A percentile compares a stretch with the other conserved stretches of the same genome.
phyloP scores from a whole-genome alignment of 2,113 vertebrate genomes.

The Lucifuga dentata region DNA sequence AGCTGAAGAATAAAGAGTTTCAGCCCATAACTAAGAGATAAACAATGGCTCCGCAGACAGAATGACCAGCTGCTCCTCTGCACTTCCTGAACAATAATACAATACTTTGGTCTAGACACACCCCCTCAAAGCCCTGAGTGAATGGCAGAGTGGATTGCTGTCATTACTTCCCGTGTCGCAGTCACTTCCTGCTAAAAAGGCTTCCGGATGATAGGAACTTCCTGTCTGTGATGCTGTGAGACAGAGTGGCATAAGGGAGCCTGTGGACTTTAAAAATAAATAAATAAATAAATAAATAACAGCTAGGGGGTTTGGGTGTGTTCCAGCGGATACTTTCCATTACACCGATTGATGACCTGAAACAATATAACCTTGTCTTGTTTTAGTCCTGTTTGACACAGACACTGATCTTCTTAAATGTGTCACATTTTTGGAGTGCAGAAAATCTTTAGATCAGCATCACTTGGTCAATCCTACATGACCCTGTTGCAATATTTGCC shows the following conservation, averaged over 20 bases:
- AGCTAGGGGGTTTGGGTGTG: not conserved
- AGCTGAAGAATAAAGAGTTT: constrained; percentile 45
- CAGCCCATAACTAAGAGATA: constrained; percentile 57
- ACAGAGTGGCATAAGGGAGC: constrained; percentile 26
- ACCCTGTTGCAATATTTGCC: too few relatives aligned
- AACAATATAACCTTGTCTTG: too few relatives aligned
- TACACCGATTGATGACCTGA: not conserved
- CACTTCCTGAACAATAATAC: constrained; percentile 82
- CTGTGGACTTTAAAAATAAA: constrained; percentile 12
- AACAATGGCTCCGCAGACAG: constrained; percentile 72
- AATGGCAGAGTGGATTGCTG: constrained; percentile 49
- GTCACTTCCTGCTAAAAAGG: constrained; percentile 75
- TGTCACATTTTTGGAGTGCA: too few relatives aligned
- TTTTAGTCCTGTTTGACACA: too few relatives aligned
- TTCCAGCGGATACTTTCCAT: not conserved
- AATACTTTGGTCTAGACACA: constrained; percentile 54
- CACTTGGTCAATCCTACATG: too few relatives aligned
- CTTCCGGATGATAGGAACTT: constrained; percentile 72
- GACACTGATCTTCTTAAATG: too few relatives aligned
- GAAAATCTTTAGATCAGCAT: too few relatives aligned
- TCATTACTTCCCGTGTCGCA: constrained; percentile 76
- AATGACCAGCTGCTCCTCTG: constrained; percentile 65
- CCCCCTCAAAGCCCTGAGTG: constrained; percentile 53
- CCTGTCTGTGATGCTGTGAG: constrained; percentile 64
- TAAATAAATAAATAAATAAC: not conserved